A percentile compares a stretch with the other conserved stretches of the same genome.
Conservation (phyloP, 2,113 vertebrate genomes). For the Danionella cerebrum region DNA sequence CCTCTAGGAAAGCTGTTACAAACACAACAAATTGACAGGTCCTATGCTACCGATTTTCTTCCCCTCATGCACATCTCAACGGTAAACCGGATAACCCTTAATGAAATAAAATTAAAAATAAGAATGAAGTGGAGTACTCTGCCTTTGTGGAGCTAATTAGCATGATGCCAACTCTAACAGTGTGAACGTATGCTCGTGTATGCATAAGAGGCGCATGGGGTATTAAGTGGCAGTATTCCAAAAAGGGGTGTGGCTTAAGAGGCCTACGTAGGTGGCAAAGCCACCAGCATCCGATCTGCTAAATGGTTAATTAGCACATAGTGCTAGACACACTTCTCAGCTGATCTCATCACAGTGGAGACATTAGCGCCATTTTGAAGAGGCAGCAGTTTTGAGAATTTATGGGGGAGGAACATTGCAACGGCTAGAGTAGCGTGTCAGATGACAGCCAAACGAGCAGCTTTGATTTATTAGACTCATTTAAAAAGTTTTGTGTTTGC, state of each 20-base stretch:
- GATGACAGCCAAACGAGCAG: constrained; percentile 37
- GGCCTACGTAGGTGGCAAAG: not conserved
- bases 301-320: constrained; percentile 13
- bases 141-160: constrained; percentile 47
- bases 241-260: not conserved
- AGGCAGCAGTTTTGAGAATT: constrained; percentile 42
- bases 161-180: constrained; percentile 41
- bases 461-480: constrained; percentile 57
- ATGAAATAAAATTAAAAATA: too few relatives aligned
- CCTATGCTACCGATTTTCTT: not conserved
- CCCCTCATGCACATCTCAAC: constrained; percentile 30
- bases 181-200: not conserved
- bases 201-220: not conserved
- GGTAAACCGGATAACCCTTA: constrained; percentile 35
- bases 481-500: constrained; percentile 44
- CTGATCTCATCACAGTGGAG: constrained; percentile 1
- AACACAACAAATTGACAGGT: constrained; percentile 1
- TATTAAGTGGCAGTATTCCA: not conserved
- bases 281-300: not conserved
- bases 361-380: constrained; percentile 39
- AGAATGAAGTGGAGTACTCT: constrained; percentile 10
- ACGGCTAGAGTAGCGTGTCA: constrained; percentile 31
- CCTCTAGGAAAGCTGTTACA: constrained; percentile 14
- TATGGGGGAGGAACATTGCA: constrained; percentile 18
- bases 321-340: not conserved